These are phyloP conservation scores for Lepidothrix coronata DNA, from an alignment of 2,113 vertebrate species.

Conservation along the genomic window DNA sequence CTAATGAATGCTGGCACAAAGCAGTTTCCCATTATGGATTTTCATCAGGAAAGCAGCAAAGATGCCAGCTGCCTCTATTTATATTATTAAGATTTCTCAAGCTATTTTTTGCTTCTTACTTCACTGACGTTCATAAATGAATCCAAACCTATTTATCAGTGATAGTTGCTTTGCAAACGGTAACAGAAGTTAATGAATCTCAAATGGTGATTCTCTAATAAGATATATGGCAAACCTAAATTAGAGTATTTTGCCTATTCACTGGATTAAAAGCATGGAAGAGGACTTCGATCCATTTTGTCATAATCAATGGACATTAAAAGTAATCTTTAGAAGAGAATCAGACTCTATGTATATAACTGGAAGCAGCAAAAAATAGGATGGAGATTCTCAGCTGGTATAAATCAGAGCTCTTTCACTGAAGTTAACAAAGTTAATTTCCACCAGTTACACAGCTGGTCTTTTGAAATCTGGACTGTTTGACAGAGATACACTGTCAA, in stretches of 20 bases:
- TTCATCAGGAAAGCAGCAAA: constrained; percentile 31
- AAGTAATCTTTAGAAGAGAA: not conserved
- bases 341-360: not conserved
- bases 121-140: constrained; percentile 19
- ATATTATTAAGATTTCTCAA: constrained; percentile 48
- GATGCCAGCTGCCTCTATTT: constrained; percentile 49
- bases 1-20: constrained; percentile 41
- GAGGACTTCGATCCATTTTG: not conserved
- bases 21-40: constrained; percentile 32
- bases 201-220: constrained; percentile 30
- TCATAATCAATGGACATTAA: not conserved
- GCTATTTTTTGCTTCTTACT: constrained; percentile 27
- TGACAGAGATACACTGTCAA: not conserved
- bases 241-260: not conserved
- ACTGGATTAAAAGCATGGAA: not conserved
- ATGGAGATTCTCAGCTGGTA: not conserved
- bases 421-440: not conserved
- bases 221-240: not conserved
- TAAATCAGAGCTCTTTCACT: not conserved
- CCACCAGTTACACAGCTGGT: not conserved
- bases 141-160: constrained; percentile 17
- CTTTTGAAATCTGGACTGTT: not conserved
- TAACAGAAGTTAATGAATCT: constrained; percentile 44
- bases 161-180: constrained; percentile 37
- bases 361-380: not conserved